These are phyloP conservation scores for Homarus americanus DNA, from an alignment of 1,140 invertebrate species.

Conservation along the genomic window DNA sequence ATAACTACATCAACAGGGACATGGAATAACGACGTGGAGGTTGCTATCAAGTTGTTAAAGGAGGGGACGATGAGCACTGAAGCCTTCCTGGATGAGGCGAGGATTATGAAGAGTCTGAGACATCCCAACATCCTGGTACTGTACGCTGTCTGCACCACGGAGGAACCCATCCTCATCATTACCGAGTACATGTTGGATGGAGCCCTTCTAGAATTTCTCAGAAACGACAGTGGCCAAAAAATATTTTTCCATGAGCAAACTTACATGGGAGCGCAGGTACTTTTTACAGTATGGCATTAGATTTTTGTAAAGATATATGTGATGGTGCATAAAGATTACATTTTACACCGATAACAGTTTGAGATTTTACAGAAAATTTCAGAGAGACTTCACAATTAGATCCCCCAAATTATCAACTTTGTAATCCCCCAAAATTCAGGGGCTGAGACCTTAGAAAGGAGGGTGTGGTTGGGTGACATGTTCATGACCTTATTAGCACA, in stretches of 20 bases:
- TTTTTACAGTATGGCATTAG: no score
- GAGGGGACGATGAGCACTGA: conserved; percentile 97
- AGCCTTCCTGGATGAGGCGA: conserved; percentile 96
- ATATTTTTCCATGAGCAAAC: conserved; percentile 51
- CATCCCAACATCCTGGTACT: conserved; percentile 96
- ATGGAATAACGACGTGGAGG: conserved; percentile 82
- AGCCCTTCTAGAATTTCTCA: conserved; percentile 91
- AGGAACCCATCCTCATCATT: conserved; percentile 96
- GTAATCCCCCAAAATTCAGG: no score
- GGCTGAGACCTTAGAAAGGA: no score
- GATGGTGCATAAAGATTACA: no score
- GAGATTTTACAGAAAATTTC: no score
- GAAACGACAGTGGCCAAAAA: conserved; percentile 83
- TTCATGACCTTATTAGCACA: no score
- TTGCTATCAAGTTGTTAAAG: conserved; percentile 96
- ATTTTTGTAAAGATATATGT: no score
- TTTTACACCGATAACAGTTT: no score
- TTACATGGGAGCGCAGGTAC: conserved; percentile 64
- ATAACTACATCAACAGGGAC: conserved; percentile 31
- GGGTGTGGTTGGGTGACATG: no score
- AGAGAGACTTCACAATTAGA: no score
- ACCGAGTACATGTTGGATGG: conserved; percentile 98
- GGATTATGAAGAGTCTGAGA: conserved; percentile 96
- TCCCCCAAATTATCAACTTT: no score
- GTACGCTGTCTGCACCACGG: conserved; percentile 93